Conservation (phyloP, 2,797 vertebrate species). For the Tenualosa ilisha region DNA sequence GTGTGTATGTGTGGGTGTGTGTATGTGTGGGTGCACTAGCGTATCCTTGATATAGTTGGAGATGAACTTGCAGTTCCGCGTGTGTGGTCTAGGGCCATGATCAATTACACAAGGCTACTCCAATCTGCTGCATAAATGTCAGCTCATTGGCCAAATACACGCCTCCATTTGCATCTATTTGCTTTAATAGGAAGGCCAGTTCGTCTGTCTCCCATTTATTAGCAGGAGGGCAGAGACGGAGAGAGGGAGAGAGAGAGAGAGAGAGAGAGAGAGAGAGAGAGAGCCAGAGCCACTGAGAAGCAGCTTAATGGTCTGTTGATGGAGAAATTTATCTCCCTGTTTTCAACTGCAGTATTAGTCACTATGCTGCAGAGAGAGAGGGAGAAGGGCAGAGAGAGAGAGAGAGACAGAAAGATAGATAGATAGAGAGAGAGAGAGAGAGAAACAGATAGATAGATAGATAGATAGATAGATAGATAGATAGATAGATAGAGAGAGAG, state of each 20-base stretch:
- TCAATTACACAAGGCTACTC: slow-evolving; percentile 74
- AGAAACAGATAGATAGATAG: neutral
- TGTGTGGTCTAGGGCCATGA: slow-evolving; percentile 64
- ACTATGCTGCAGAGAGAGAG: neutral
- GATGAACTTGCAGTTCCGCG: slow-evolving; percentile 44
- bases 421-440: neutral
- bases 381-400: neutral
- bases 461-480: too few species aligned
- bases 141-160: slow-evolving; percentile 68
- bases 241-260: slow-evolving; percentile 30
- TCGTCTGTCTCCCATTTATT: neutral
- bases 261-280: slow-evolving; percentile 34
- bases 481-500: too few species aligned
- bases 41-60: slow-evolving; percentile 16
- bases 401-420: neutral
- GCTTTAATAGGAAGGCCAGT: slow-evolving; percentile 48
- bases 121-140: slow-evolving; percentile 78
- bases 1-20: neutral
- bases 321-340: neutral
- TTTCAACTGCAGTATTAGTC: neutral
- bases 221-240: slow-evolving; percentile 5
- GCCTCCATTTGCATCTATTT: slow-evolving; percentile 74
- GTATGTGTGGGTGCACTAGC: neutral
- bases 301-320: neutral
- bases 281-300: neutral